Evolutionary conservation across 2,113 vertebrate species (phyloP), one percentile per base, ranked within the genome.

Genomic region (Henicopernis longicauda): DNA sequence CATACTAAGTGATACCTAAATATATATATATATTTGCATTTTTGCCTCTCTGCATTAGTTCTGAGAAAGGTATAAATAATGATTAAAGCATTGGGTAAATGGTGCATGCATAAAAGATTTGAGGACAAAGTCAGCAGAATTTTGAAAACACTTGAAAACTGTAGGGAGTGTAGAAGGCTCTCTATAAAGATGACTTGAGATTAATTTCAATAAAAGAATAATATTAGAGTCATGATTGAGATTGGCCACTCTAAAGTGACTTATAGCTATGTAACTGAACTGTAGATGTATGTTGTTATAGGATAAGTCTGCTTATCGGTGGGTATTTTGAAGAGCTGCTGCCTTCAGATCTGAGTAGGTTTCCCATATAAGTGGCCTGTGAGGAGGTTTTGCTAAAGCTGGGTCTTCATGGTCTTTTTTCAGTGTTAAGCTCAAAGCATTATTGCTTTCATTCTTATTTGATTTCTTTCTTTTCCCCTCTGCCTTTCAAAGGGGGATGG

Each of bases 321-420:
- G 38, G 16, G 8, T 5, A 0, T 59, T 89, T 47, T 23, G 29
- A 71, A 31, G 40, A 49, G 27, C 6, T 81, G 16, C 29, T 89
- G 44, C n/a, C 9, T 50, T 59, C 29, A 3, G 0, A 6, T 29
- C 40, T 5, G 11, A 44, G 18, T 10, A 38, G 26, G 10, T 55
- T 61, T 65, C 49, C 31, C 17, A 5, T 16, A 1, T 3, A 27
- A 65, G 52, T 4, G 31, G 10, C 15, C 14, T 77, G 20, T 27
- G 38, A 76, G 38, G 14, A 71, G 4, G 1, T 74, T 63, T 20
- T 69, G 74, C 54, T 32, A 20, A 84, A 86, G 14, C 22, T 92
- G 42, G 5, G 3, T 44, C n/a, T 44, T 74, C 2, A 0, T 34
- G 22, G 23, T 3, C 11, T 63, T 45, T 55, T 22, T 32, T 13